phyloP scores from a whole-genome alignment of 2,888 invertebrate genomes.

The Cerastis leucographa region DNA sequence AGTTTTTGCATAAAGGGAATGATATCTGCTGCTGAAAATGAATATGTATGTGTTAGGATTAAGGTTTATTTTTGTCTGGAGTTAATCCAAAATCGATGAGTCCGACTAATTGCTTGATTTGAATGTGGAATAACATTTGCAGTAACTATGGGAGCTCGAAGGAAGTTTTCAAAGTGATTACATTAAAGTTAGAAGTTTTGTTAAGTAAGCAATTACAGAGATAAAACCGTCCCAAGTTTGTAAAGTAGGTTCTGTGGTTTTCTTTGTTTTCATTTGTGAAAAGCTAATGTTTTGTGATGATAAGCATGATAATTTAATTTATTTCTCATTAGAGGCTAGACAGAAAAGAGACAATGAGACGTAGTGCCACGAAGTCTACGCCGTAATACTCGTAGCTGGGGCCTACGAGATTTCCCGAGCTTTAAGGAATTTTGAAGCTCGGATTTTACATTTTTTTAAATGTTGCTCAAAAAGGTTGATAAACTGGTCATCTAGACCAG shows the following conservation, averaged over 20 bases:
- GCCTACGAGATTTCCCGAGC: background rate
- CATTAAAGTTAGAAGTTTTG: slow-evolving; percentile 18
- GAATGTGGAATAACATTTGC: slow-evolving; percentile 70
- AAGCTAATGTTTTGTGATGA: background rate
- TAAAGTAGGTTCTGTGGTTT: background rate
- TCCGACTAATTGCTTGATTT: slow-evolving; percentile 80
- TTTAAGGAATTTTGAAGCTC: no score
- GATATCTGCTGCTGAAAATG: slow-evolving; percentile 32
- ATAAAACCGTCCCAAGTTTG: slow-evolving; percentile 11
- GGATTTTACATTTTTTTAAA: no score
- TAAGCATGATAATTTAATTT: background rate
- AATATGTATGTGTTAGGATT: slow-evolving; percentile 24
- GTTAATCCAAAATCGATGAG: slow-evolving; percentile 56
- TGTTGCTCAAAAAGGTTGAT: background rate
- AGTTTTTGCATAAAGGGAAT: slow-evolving; percentile 28
- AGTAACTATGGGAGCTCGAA: slow-evolving; percentile 42
- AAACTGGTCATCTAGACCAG: background rate
- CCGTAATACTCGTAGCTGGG: background rate
- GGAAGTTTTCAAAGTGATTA: slow-evolving; percentile 46
- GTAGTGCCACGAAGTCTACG: slow-evolving; percentile 6
- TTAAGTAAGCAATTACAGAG: slow-evolving; percentile 27
- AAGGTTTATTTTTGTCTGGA: slow-evolving; percentile 61
- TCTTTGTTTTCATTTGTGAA: background rate
- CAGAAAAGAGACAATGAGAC: no score
- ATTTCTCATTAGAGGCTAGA: background rate